A percentile compares a stretch with the other conserved stretches of the same genome.
Conservation (phyloP, 2,797 vertebrate species). For the Dryobates pubescens region DNA sequence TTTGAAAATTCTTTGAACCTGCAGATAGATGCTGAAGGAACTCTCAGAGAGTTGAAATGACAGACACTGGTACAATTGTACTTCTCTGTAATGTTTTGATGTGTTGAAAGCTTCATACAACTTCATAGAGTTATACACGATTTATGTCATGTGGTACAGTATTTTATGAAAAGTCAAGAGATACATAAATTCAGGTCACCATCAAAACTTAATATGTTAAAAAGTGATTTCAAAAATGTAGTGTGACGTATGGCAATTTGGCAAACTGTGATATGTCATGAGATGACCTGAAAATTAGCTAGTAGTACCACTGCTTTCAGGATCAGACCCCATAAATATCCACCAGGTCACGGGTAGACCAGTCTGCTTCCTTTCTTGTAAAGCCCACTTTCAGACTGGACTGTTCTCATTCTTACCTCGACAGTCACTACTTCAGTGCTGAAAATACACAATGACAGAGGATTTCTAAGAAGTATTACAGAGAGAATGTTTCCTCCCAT, state of each 20-base stretch:
- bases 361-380: neutral
- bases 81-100: neutral
- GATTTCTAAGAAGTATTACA: slow-evolving; percentile 24
- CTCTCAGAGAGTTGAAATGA: neutral
- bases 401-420: neutral
- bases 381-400: neutral
- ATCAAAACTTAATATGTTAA: neutral
- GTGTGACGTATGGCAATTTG: neutral
- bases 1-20: neutral
- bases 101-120: neutral
- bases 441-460: neutral
- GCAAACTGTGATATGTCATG: neutral
- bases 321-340: neutral
- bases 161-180: slow-evolving; percentile 1
- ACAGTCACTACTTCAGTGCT: neutral
- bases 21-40: neutral
- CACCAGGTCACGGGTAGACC: neutral
- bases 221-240: neutral
- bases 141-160: neutral
- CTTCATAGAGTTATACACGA: neutral
- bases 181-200: neutral
- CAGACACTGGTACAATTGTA: neutral
- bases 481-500: slow-evolving; percentile 29
- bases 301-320: neutral
- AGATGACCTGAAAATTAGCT: neutral